Conservation (phyloP, 2,888 invertebrate genomes). For the Neuroscelio doddi region DNA sequence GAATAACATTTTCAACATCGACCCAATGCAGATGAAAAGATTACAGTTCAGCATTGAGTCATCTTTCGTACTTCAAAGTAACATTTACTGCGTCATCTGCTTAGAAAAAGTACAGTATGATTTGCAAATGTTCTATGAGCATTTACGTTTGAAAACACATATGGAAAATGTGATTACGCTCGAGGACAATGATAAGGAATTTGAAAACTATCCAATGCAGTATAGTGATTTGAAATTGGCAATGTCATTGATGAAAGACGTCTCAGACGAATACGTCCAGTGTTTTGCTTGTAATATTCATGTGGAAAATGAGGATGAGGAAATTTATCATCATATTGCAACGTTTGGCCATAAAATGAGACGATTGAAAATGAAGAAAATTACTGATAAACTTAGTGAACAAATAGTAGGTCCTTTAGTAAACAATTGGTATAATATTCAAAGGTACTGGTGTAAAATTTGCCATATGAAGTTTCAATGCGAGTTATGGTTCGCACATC, state of each 20-base stretch:
- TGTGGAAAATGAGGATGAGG: conserved; percentile 37
- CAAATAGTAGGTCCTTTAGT: background rate
- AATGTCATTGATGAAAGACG: conserved; percentile 49
- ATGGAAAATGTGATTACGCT: conserved; percentile 43
- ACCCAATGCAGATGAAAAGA: background rate
- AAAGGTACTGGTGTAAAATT: conserved; percentile 46
- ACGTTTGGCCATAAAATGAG: conserved; percentile 3
- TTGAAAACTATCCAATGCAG: conserved; percentile 39
- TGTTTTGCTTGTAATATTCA: conserved; percentile 49
- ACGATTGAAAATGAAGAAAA: background rate
- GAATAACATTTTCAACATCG: conserved; percentile 3
- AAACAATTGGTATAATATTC: conserved; percentile 49
- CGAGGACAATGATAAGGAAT: conserved; percentile 39
- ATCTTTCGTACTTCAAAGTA: background rate
- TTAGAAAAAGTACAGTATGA: background rate
- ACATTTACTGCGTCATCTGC: conserved; percentile 13
- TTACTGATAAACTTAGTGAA: background rate
- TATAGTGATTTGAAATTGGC: conserved; percentile 54
- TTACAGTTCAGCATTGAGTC: background rate
- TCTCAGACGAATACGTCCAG: conserved; percentile 36
- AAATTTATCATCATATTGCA: conserved; percentile 32
- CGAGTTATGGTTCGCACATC: conserved; percentile 52
- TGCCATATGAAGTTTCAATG: conserved; percentile 33
- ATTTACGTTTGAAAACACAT: conserved; percentile 45
- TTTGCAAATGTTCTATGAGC: conserved; percentile 1